phyloP scores from a whole-genome alignment of 2,113 vertebrate genomes.

The Daphoenositta chrysoptera region DNA sequence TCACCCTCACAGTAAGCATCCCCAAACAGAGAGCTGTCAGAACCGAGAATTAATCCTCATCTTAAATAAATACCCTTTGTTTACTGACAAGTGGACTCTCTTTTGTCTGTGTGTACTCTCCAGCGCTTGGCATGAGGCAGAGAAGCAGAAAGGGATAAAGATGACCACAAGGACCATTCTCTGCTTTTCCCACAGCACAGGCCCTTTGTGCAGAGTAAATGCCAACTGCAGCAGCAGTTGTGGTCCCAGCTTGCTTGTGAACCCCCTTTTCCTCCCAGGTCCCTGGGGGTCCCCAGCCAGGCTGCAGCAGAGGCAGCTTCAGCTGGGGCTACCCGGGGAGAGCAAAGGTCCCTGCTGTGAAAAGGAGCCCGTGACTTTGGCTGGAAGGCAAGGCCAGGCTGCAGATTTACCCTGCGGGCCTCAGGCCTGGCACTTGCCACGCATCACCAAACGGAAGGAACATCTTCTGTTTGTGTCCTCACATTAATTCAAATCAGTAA shows the following conservation, averaged over 20 bases:
- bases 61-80: background rate
- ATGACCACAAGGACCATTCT: background rate
- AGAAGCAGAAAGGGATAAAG: background rate
- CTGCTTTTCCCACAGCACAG: background rate
- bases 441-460: background rate
- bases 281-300: background rate
- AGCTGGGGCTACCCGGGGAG: background rate
- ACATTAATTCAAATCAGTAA: constrained; percentile 22
- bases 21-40: background rate
- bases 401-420: background rate
- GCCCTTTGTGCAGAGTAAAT: background rate
- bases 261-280: background rate
- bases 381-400: background rate
- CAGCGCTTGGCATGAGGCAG: background rate
- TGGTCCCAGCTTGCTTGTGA: background rate
- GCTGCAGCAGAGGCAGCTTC: background rate
- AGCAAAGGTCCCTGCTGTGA: background rate
- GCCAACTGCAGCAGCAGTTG: background rate
- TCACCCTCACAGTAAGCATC: background rate
- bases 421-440: background rate
- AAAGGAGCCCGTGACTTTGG: background rate
- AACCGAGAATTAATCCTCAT: background rate
- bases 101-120: background rate
- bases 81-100: background rate
- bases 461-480: background rate